Evolutionary conservation across 2,113 vertebrate genomes (phyloP).

Genomic region (Syrrhaptes paradoxus): DNA sequence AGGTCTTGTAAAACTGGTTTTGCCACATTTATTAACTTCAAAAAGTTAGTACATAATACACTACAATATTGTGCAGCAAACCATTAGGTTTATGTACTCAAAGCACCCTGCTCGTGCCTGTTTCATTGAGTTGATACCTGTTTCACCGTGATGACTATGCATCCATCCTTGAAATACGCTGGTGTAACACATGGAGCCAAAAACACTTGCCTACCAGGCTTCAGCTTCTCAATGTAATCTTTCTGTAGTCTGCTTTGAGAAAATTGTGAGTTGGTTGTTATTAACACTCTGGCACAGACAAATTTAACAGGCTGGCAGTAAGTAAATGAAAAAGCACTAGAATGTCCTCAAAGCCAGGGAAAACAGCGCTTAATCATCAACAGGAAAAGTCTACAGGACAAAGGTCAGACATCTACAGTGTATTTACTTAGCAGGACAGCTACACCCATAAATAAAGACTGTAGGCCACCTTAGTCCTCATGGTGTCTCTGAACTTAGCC

Average conservation of each 20-base stretch:
- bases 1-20: constrained; percentile 53
- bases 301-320: not conserved
- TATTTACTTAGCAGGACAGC: not conserved
- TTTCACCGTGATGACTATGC: not conserved
- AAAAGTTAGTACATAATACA: constrained; percentile 29
- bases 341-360: not conserved
- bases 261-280: not conserved
- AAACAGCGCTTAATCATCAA: not conserved
- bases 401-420: not conserved
- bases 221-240: not conserved
- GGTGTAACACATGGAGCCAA: not conserved
- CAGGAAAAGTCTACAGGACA: not conserved
- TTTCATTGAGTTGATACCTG: not conserved
- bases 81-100: not conserved
- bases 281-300: not conserved
- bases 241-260: not conserved
- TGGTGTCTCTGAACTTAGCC: not conserved
- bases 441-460: not conserved
- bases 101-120: not conserved
- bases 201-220: not conserved
- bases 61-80: not conserved
- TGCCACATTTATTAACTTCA: not conserved
- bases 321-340: not conserved
- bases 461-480: not conserved
- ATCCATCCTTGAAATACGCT: not conserved